Evolutionary conservation across 2,888 invertebrate genomes (phyloP), one percentile per base, ranked within the genome.

Genomic region (Xanthia icteritia): DNA sequence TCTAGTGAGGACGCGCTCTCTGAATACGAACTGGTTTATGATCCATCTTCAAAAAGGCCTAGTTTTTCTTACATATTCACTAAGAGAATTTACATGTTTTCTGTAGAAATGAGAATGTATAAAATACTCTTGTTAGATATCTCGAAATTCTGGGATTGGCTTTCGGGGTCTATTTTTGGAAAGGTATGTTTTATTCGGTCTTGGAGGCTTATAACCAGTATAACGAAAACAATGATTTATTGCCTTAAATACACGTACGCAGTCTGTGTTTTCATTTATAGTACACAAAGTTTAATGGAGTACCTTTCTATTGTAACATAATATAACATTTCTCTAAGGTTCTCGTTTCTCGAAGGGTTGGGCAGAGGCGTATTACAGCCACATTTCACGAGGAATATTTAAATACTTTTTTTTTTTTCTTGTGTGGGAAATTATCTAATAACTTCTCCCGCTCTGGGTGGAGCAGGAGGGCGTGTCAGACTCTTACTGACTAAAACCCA

Each of bases 81-180:
- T 81, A 69, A 66, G 61, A 85, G 77, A 85, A 82, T 83, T 85
- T 85, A 76, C 85, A 82, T 83, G 69, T 83, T 85, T 85, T 69
- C 67, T 56, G 51, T 51, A 13, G 8, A 54, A 60, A 73, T 31
- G 31, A 42, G 31, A 72, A 42, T 68, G 63, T 81, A 64, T 81
- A 68, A 75, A 82, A 76, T 76, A 56, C 71, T 75, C 75, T 65
- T 84, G 51, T 60, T 39, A 23, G 17, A 58, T 39, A 31, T 68
- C 11, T 42, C 27, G 69, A 70, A 64, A 74, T 71, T 66, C 42
- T 51, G 20, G 54, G 23, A 68, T 68, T 58, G 31, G 20, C 42
- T 64, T 36, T 65, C 9, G 1, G 15, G 15, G 27, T 27, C 36
- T 79, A 42, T 73, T 69, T 78, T 56, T 11, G 11, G 45, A 45